Base-by-base conservation (phyloP, 2,888 invertebrate genomes). In the Pyrochroa serraticornis region DNA sequence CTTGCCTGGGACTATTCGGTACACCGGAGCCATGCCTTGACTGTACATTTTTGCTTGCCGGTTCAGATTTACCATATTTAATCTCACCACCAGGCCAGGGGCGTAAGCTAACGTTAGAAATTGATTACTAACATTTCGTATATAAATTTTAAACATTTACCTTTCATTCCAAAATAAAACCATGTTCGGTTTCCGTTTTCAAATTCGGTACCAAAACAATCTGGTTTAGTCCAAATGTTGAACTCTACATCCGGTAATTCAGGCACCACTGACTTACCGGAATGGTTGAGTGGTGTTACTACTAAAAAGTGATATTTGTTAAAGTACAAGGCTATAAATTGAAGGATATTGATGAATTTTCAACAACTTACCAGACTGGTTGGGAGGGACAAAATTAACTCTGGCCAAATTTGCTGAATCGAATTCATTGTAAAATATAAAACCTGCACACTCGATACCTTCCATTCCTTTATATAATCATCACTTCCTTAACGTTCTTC, bases 181-280 rank as follows among this genome's bases (percentile, higher is more conserved):
- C 95, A 95, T 1, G 95, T 93, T 63, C 94, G 84, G 77, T 94
- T 94, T 46, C 88, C 90, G 83, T 94, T 95, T 78, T 94, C 92
- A 83, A 86, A 93, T 70, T 89, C 88, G 0, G 94, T 94, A 14
- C 92, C 93, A 38, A 84, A 87, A 80, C 94, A 94, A 78, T 95
- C 95, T 0, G 93, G 93, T 70, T 87, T 86, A 0, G 94, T 95
- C 95, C 95, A 95, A 44, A 95, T 79, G 77, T 94, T 93, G 75
- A 92, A 93, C 79, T 94, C 94, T 79, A 87, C 88, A 73, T 90
- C 90, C 2, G 85, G 85, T 38, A 81, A 77, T 66, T 89, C 87
- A 53, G 67, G 63, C 47, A 63, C 54, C 38, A 46, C 6, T 13
- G 50, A 30, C 37, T 65, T 65, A 6, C 61, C 44, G 37, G 55